phyloP scores from a whole-genome alignment of 2,888 invertebrate genomes.

The Autographa pulchrina region DNA sequence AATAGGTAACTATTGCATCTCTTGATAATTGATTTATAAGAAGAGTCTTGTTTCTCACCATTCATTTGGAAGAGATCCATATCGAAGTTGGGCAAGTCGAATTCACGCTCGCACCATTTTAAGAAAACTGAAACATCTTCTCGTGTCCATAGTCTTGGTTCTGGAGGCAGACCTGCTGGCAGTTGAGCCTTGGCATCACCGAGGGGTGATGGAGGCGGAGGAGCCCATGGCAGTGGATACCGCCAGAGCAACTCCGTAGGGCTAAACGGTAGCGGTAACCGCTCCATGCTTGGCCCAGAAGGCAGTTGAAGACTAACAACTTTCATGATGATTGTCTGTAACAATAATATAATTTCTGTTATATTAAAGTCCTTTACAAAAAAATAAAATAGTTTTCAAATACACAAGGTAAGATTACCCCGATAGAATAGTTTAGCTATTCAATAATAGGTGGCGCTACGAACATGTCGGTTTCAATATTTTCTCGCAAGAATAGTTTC shows the following conservation, averaged over 20 bases:
- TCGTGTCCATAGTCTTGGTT: constrained; percentile 97
- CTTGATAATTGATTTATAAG: not conserved
- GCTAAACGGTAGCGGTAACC: constrained; percentile 94
- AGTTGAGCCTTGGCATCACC: constrained; percentile 96
- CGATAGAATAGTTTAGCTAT: constrained; percentile 32
- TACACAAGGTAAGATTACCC: not conserved
- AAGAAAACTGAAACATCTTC: constrained; percentile 96
- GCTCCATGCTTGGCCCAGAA: constrained; percentile 93
- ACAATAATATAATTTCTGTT: constrained; percentile 54
- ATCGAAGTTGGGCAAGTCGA: constrained; percentile 97
- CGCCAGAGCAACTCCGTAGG: constrained; percentile 96
- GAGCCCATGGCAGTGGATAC: constrained; percentile 94
- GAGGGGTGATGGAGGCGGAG: constrained; percentile 91
- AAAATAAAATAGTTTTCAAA: not conserved
- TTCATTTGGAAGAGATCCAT: constrained; percentile 99
- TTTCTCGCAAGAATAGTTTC: constrained; percentile 11
- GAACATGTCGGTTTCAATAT: not conserved
- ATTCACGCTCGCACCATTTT: constrained; percentile 97
- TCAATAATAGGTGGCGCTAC: constrained; percentile 55
- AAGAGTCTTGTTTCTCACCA: constrained; percentile 90
- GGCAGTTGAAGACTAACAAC: constrained; percentile 92
- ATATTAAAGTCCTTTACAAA: not conserved
- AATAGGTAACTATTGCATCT: not conserved
- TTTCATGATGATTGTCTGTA: constrained; percentile 89
- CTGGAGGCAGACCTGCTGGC: constrained; percentile 94